Percentiles rank a stretch among this genome's conserved stretches.
phyloP scores from a whole-genome alignment of 1,140 invertebrate genomes.

The Apis florea region DNA sequence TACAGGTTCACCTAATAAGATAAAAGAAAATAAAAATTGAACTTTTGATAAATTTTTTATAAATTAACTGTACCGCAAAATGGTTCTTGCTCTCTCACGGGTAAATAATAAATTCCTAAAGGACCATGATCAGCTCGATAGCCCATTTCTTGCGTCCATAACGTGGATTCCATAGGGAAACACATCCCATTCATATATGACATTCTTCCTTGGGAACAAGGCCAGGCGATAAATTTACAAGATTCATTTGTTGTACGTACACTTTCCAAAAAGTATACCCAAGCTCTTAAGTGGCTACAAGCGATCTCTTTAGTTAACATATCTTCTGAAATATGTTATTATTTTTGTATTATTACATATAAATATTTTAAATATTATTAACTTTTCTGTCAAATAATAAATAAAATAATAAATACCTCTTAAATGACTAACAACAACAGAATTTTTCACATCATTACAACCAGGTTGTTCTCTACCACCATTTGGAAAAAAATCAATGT shows the following conservation, averaged over 20 bases:
- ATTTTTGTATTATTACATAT: neutral
- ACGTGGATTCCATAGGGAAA: constrained; percentile 75
- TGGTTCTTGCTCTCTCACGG: constrained; percentile 76
- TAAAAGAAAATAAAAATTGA: neutral
- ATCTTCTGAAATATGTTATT: constrained; percentile 64
- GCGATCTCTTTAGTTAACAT: constrained; percentile 81
- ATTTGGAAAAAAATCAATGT: constrained; percentile 89
- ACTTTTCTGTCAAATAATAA: neutral
- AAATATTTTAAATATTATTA: too few species aligned
- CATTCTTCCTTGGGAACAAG: constrained; percentile 75
- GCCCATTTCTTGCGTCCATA: constrained; percentile 77
- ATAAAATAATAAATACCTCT: constrained; percentile 61
- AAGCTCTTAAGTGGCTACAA: constrained; percentile 87
- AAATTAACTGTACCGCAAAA: constrained; percentile 76
- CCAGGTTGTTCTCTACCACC: constrained; percentile 87
- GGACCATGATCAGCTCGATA: constrained; percentile 73
- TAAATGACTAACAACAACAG: constrained; percentile 80
- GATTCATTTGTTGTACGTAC: constrained; percentile 78
- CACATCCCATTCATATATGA: constrained; percentile 77
- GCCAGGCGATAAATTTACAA: constrained; percentile 79
- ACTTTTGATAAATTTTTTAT: constrained; percentile 18
- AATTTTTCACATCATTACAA: constrained; percentile 81
- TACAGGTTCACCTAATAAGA: constrained; percentile 76
- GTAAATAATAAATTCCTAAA: constrained; percentile 76
- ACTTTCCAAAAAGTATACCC: constrained; percentile 87